A percentile compares a stretch with the other conserved stretches of the same genome.
Evolutionary conservation across 2,113 vertebrate species (phyloP).

Genomic region (Cheirogaleus medius): DNA sequence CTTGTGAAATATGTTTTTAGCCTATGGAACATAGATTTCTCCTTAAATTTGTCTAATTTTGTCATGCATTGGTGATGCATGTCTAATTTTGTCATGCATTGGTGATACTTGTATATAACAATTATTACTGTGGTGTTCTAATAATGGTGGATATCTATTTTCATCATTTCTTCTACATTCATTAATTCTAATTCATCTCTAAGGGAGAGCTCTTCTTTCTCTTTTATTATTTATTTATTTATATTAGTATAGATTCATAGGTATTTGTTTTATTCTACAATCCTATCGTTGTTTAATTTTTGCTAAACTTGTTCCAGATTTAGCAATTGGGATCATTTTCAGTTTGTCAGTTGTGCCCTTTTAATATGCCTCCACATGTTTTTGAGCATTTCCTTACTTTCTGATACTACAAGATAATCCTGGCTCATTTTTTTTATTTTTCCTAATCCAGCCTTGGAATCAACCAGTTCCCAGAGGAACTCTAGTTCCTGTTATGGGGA

Average conservation of each 20-base stretch:
- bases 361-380: too few species aligned
- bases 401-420: neutral
- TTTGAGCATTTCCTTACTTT: neutral
- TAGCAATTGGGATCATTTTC: neutral
- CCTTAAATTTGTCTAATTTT: neutral
- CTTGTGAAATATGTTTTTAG: neutral
- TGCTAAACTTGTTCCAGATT: neutral
- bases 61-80: neutral
- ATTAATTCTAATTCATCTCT: neutral
- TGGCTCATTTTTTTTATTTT: neutral
- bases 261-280: neutral
- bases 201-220: neutral
- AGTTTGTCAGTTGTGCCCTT: neutral
- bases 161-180: neutral
- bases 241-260: neutral
- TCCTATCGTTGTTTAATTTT: neutral
- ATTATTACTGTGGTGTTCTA: neutral
- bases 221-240: neutral
- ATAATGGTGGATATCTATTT: too few species aligned
- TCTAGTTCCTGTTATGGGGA: neutral
- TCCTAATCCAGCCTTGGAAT: neutral
- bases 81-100: neutral
- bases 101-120: neutral
- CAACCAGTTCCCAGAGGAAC: neutral
- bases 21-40: neutral